Base-by-base conservation (phyloP, 2,888 invertebrate genomes). In the Brachyptera putata region DNA sequence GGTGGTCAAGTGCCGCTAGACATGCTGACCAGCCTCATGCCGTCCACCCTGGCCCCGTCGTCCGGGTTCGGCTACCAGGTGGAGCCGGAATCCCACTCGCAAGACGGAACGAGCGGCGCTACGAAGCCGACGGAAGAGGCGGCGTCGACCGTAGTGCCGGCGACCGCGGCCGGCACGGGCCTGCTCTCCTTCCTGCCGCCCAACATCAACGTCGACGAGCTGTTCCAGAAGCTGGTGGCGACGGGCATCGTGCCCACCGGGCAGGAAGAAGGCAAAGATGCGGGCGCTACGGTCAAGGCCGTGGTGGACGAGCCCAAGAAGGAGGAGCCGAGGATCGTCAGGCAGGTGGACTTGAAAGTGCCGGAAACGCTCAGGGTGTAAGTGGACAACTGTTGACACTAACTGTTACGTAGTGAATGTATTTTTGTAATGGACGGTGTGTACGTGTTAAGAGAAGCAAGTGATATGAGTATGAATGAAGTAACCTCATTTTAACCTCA, bases 181-280 rank as follows among this genome's bases (percentile, higher is more conserved):
- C 39, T 53, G 65, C 48, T 22, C 16, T 53, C 64, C 7, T 58
- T 64, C 57, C 22, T 60, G 2, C 58, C 60, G 59, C 70, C 5
- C 58, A 67, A 24, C 74, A 75, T 59, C 73, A 90, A 93, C 69
- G 87, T 96, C 22, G 87, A 83, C 63, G 91, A 91, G 66, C 76
- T 96, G 25, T 90, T 94, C 71, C 86, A 89, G 63, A 91, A 91
- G 73, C 76, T 96, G 5, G 85, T 95, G 1, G 89, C 89, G 0
- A 87, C 89, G 1, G 95, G 91, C n/a, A 85, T 91, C 53, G 83
- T 91, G 34, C 82, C 62, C 7, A 66, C 24, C 30, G 64, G 14
- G 11, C 16, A 37, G 14, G 46, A 18, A n/a, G 53, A 50, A 1
- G 69, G 62, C 7, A 43, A 56, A 4, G 63, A 68, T 2, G 70